Percentiles rank a stretch among this genome's conserved stretches.
Evolutionary conservation across 2,113 vertebrate genomes (phyloP).

Genomic region (Lichenostomus cassidix): DNA sequence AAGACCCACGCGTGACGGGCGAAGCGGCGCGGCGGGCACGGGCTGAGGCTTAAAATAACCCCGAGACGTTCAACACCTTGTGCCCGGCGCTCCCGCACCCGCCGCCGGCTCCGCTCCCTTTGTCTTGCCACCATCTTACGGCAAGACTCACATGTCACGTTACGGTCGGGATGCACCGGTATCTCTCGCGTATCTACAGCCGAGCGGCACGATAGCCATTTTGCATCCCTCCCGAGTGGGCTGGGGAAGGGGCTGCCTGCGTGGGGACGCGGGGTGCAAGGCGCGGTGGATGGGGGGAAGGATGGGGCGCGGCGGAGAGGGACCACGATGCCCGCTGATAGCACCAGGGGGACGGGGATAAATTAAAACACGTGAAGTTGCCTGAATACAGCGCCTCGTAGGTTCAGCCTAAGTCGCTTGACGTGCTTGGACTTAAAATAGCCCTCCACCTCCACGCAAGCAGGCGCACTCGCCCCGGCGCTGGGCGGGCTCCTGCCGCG

Average conservation of each 20-base stretch:
- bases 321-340: background rate
- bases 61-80: conserved; percentile 21
- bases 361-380: conserved; percentile 13
- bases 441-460: conserved; percentile 57
- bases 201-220: conserved; percentile 72
- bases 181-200: conserved; percentile 60
- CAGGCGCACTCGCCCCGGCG: conserved; percentile 6
- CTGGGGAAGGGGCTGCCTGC: conserved; percentile 54
- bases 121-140: conserved; percentile 76
- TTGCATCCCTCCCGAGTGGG: conserved; percentile 69
- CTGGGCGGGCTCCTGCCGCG: conserved; percentile 12
- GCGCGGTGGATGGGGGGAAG: background rate
- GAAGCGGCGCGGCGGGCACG: background rate
- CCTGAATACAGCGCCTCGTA: conserved; percentile 11
- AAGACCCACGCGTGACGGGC: background rate
- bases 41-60: conserved; percentile 31
- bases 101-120: conserved; percentile 63
- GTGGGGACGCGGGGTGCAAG: background rate
- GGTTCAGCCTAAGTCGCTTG: conserved; percentile 23
- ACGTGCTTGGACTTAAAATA: conserved; percentile 63
- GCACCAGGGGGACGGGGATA: background rate
- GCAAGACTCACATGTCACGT: conserved; percentile 71
- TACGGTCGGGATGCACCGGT: conserved; percentile 48
- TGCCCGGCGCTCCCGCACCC: background rate
- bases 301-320: background rate